Conservation (phyloP, 2,797 vertebrate species). For the Coilia nasus region DNA sequence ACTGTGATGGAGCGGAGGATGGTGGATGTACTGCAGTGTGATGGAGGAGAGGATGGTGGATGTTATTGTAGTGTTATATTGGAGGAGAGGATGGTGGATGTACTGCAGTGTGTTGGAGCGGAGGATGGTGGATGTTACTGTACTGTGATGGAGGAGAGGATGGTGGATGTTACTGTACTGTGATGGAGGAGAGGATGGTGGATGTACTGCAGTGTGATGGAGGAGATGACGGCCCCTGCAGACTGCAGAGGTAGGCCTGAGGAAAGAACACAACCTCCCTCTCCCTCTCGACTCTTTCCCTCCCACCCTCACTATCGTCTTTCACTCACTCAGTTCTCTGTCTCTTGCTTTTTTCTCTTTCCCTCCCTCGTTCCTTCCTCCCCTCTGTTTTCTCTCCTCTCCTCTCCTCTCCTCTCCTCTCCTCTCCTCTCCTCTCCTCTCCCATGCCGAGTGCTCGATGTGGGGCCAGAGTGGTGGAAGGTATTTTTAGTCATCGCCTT, state of each 20-base stretch:
- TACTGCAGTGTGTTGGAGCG: too few relatives aligned
- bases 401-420: neutral
- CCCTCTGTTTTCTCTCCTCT: neutral
- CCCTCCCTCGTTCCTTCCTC: neutral
- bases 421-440: constrained; percentile 21
- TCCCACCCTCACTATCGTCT: constrained; percentile 5
- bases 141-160: too few relatives aligned
- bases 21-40: too few relatives aligned
- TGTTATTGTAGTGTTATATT: too few relatives aligned
- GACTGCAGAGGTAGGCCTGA: constrained; percentile 21
- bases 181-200: neutral
- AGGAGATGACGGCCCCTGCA: neutral
- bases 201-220: constrained; percentile 8
- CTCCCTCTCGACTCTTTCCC: too few relatives aligned
- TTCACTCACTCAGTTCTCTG: neutral
- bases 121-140: too few relatives aligned
- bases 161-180: too few relatives aligned
- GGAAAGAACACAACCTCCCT: constrained; percentile 15
- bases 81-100: too few relatives aligned
- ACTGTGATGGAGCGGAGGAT: too few relatives aligned
- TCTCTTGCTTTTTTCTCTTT: constrained; percentile 5
- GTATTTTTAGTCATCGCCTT: constrained; percentile 56
- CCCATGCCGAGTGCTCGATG: constrained; percentile 48
- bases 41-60: too few relatives aligned
- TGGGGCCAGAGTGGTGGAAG: constrained; percentile 42